Conservation (phyloP, 2,888 invertebrate species). For the Acronicta aceris region DNA sequence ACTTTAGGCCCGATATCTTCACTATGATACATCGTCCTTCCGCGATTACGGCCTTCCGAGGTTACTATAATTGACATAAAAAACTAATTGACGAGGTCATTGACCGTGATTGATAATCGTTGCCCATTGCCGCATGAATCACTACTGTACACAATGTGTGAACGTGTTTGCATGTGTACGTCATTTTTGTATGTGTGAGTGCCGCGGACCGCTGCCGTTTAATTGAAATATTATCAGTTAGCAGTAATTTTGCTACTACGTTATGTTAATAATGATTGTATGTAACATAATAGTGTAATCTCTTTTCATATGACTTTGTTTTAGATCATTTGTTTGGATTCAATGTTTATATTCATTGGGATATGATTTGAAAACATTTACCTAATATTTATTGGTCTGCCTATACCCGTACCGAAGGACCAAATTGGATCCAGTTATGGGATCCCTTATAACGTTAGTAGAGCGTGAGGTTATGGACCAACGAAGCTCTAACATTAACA, state of each 20-base stretch:
- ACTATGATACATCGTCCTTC: background rate
- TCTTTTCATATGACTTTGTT: conserved; percentile 9
- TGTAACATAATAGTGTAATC: conserved; percentile 40
- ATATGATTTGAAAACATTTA: too few relatives aligned
- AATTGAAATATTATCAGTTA: conserved; percentile 61
- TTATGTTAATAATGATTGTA: conserved; percentile 26
- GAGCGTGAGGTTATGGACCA: too few relatives aligned
- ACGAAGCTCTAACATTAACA: too few relatives aligned
- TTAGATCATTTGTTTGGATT: background rate
- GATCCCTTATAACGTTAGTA: too few relatives aligned
- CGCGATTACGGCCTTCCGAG: background rate
- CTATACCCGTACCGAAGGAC: too few relatives aligned
- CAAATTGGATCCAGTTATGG: too few relatives aligned
- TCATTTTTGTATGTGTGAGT: conserved; percentile 8
- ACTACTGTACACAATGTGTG: conserved; percentile 28
- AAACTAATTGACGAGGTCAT: conserved; percentile 54
- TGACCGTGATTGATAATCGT: conserved; percentile 57
- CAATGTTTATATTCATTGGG: too few relatives aligned
- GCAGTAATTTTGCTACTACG: conserved; percentile 48
- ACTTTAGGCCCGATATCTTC: background rate
- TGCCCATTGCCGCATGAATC: conserved; percentile 55
- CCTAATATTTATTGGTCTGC: too few relatives aligned
- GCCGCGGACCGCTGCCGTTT: conserved; percentile 39
- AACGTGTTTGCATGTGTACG: conserved; percentile 5
- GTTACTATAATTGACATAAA: conserved; percentile 34